Base-by-base conservation (phyloP, 2,113 vertebrate species). In the Turdus rufiventris region DNA sequence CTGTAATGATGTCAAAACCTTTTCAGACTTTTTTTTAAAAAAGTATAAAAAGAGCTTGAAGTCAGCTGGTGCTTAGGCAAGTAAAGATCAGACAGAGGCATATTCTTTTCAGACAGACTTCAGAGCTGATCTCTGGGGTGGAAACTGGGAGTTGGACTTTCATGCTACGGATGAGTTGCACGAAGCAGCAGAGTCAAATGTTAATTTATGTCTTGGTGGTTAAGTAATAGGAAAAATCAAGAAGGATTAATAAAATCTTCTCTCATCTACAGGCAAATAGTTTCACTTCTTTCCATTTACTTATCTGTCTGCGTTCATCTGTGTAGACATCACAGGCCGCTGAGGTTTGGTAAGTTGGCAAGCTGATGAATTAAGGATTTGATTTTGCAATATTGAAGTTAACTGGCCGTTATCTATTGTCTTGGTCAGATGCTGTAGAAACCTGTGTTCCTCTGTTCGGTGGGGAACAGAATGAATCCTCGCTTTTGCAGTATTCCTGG, bases 211-310 rank as follows among this genome's bases (percentile, higher is more conserved):
- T 94, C 78, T 85, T 7, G 0, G 63, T 63, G 31, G 88, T 80
- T 91, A 91, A 95, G 67, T 89, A 93, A 60, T 48, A 80, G 42
- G 65, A 88, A 84, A 90, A 94, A 80, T 89, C 65, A 93, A 63
- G 83, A 48, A 63, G 61, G 80, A 71, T 71, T 54, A 92, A 78
- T 74, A 86, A 84, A 85, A 71, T 61, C 57, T 56, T 95, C 63
- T 90, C 51, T 90, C 51, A 80, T 95, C 53, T 92, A 85, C 68
- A 90, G 85, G 93, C 88, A 91, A 89, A 94, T 89, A 74, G 87
- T 95, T 84, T 58, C 57, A 73, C 51, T 77, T 79, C 74, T 89
- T 89, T 90, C 63, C 75, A 75, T 96, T 93, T 86, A 74, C n/a
- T 76, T 93, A 70, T 81, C 80, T 75, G 53, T 20, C 53, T 85